Evolutionary conservation across 2,888 invertebrate species (phyloP).

Genomic region (Chalcis sispes): DNA sequence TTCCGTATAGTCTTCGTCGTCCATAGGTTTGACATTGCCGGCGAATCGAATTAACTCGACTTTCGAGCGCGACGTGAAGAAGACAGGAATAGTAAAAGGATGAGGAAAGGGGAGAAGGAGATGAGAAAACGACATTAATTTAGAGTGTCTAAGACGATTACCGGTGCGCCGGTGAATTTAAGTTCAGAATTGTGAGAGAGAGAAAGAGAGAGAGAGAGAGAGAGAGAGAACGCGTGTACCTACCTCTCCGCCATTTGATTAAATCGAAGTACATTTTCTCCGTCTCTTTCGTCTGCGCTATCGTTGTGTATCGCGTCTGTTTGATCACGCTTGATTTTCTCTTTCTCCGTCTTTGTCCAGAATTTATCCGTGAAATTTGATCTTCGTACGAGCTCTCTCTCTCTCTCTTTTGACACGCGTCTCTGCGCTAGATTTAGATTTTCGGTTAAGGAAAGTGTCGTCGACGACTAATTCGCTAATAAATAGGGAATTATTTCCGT

Average conservation of each 20-base stretch:
- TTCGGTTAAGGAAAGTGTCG: neutral
- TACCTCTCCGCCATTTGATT: slow-evolving; percentile 27
- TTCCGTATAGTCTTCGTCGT: neutral
- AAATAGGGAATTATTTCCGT: slow-evolving; percentile 20
- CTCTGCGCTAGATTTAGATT: no score
- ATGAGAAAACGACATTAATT: slow-evolving; percentile 43
- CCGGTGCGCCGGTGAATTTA: slow-evolving; percentile 47
- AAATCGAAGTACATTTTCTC: slow-evolving; percentile 28
- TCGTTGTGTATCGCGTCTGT: slow-evolving; percentile 11
- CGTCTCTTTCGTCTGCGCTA: neutral
- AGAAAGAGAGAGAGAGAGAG: no score
- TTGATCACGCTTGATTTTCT: slow-evolving; percentile 18
- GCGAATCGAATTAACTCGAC: slow-evolving; percentile 48
- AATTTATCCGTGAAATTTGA: slow-evolving; percentile 31
- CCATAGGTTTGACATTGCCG: slow-evolving; percentile 15
- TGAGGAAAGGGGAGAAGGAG: neutral
- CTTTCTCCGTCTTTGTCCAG: neutral
- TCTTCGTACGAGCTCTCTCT: slow-evolving; percentile 6
- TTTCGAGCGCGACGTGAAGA: neutral
- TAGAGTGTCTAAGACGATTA: slow-evolving; percentile 50
- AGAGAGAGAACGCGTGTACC: neutral
- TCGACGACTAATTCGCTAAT: slow-evolving; percentile 11
- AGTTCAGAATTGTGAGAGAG: no score
- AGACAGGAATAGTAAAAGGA: neutral
- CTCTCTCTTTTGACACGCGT: no score